Base-by-base conservation (phyloP, 1,140 invertebrate genomes). In the Ips typographus region DNA sequence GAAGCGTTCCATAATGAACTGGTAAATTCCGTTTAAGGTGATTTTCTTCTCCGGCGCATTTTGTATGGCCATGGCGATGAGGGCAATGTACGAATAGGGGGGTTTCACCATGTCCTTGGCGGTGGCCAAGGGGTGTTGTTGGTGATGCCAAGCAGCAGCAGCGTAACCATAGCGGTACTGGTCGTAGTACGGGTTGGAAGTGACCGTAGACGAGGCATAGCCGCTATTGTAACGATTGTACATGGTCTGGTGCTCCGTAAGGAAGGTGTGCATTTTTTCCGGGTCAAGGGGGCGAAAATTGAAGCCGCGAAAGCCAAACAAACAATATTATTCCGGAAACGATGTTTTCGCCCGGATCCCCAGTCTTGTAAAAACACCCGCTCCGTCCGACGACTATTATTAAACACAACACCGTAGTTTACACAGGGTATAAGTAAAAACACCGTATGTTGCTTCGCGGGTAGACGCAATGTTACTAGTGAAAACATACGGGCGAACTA, bases 11-110 rank as follows among this genome's bases (percentile, higher is more conserved):
- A 99, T 99, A 71, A 99, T 99, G 79, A 96, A 99, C 81, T 97
- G 93, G 79, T 99, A 99, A 76, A 99, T 99, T 4, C 96, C 96
- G 78, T 97, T 98, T 0, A 99, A 84, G 0, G 98, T 99, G 59
- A 99, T 91, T 77, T 94, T 94, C 77, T 96, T 94, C 62, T 97
- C 94, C 0, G 93, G 90, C 0, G 94, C 89, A 77, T 94, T 92
- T 78, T 97, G 92, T 44, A 99, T 98, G 8, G 96, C 96, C 97
- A 99, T 98, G 0, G 96, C 94, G 44, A 99, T 99, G 8, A 99
- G 85, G 0, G 98, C 97, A 49, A 99, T 99, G 82, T 99, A 99
- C 0, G 94, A 96, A 78, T 98, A 99, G 0, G 97, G 97, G 0
- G 98, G 97, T 78, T 99, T 99, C 7, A 98, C 91, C 88, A 93